Evolutionary conservation across 2,113 vertebrate genomes (phyloP).

Genomic region (Scolopax mira): DNA sequence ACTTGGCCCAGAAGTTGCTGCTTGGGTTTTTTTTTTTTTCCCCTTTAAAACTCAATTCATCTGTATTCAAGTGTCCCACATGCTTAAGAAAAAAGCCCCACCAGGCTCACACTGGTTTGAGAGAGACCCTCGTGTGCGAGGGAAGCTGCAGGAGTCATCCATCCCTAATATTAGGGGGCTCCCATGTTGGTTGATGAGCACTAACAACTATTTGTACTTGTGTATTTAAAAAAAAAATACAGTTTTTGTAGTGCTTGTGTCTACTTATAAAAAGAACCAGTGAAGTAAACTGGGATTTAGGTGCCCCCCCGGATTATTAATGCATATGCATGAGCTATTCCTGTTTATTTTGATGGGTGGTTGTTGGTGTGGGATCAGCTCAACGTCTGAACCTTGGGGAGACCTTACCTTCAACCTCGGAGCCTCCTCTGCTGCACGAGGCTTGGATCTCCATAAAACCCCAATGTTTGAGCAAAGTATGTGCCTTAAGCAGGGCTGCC

Average conservation of each 20-base stretch:
- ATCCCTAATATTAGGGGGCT: neutral
- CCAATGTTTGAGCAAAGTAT: neutral
- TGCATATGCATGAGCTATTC: rapidly evolving
- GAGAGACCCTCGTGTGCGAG: neutral
- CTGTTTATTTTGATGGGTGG: rapidly evolving
- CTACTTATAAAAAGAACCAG: neutral
- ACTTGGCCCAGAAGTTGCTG: slow-evolving; percentile 63
- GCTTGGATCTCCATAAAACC: neutral
- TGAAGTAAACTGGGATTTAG: neutral
- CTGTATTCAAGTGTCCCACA: slow-evolving; percentile 53
- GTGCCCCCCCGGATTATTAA: neutral
- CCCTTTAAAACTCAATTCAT: slow-evolving; percentile 51
- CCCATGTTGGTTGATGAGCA: neutral
- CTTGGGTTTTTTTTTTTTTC: neutral
- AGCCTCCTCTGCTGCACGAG: neutral
- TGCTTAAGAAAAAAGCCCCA: neutral
- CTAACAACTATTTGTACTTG: neutral
- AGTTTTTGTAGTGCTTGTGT: neutral
- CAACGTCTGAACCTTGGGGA: neutral
- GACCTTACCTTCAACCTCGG: neutral
- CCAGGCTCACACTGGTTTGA: neutral
- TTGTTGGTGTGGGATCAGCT: neutral
- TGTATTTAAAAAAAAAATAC: neutral
- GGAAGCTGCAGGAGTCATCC: neutral
- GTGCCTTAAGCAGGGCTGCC: neutral